Conservation (phyloP, 2,797 vertebrate genomes). For the Triplophysa yarkandensis region DNA sequence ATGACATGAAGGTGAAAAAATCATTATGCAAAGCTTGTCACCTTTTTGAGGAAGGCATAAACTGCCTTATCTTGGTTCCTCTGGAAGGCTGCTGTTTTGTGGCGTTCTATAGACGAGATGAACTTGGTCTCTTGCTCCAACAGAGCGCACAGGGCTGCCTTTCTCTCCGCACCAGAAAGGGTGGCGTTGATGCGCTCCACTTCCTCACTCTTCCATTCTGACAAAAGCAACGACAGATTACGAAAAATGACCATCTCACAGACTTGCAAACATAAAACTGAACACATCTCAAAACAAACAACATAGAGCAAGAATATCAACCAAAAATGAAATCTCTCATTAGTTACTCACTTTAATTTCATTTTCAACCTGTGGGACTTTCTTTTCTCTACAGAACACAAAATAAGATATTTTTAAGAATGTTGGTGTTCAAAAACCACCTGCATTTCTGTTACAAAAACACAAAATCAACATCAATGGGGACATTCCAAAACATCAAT, state of each 20-base stretch:
- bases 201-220: slow-evolving; percentile 87
- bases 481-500: too few species aligned
- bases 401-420: too few species aligned
- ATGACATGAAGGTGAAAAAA: too few species aligned
- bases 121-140: slow-evolving; percentile 84
- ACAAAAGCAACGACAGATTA: slow-evolving; percentile 16
- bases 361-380: too few species aligned
- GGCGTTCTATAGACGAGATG: slow-evolving; percentile 81
- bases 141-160: slow-evolving; percentile 83
- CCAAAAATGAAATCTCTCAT: too few species aligned
- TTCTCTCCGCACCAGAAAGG: slow-evolving; percentile 82
- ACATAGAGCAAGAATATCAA: too few species aligned
- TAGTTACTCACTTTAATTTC: too few species aligned
- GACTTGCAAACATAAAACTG: slow-evolving; percentile 27
- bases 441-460: too few species aligned
- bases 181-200: slow-evolving; percentile 71
- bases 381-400: too few species aligned
- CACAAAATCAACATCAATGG: too few species aligned
- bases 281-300: slow-evolving; percentile 11
- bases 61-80: slow-evolving; percentile 72
- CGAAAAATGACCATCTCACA: background rate
- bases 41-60: slow-evolving; percentile 83
- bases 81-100: slow-evolving; percentile 66
- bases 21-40: slow-evolving; percentile 56
- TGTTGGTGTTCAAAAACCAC: too few species aligned